Percentiles rank a stretch among this genome's conserved stretches.
Evolutionary conservation across 2,888 invertebrate species (phyloP).

Genomic region (Aphodius sticticus): DNA sequence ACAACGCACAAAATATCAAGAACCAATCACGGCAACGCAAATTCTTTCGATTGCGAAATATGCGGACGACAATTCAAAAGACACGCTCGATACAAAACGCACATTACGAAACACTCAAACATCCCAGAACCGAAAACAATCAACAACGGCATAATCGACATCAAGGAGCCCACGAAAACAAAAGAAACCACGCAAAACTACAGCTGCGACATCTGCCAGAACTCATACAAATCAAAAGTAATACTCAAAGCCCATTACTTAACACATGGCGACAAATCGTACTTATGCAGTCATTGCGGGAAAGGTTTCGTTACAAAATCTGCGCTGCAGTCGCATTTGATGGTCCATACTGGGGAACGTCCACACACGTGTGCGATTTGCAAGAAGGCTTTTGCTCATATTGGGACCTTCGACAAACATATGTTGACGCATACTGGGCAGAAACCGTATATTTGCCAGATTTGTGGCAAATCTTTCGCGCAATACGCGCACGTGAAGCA

Average conservation of each 20-base stretch:
- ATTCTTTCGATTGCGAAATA: slow-evolving; percentile 28
- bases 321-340: slow-evolving; percentile 32
- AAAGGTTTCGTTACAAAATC: slow-evolving; percentile 37
- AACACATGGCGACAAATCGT: slow-evolving; percentile 37
- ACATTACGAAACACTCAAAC: slow-evolving; percentile 27
- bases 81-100: slow-evolving; percentile 32
- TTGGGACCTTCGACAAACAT: slow-evolving; percentile 50
- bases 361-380: slow-evolving; percentile 51
- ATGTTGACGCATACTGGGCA: slow-evolving; percentile 52
- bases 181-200: slow-evolving; percentile 13
- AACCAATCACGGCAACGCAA: not conserved
- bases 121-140: slow-evolving; percentile 13
- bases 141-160: not conserved
- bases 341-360: slow-evolving; percentile 52
- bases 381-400: slow-evolving; percentile 51
- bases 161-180: not conserved
- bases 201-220: slow-evolving; percentile 36
- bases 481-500: slow-evolving; percentile 38
- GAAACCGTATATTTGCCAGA: slow-evolving; percentile 46
- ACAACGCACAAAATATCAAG: slow-evolving; percentile 21
- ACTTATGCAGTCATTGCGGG: slow-evolving; percentile 39
- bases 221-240: slow-evolving; percentile 35
- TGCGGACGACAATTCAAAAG: slow-evolving; percentile 39
- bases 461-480: slow-evolving; percentile 38
- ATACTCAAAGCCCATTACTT: slow-evolving; percentile 38